Evolutionary conservation across 1,140 invertebrate genomes (phyloP).

Genomic region (Holcopasites calliopsidis): DNA sequence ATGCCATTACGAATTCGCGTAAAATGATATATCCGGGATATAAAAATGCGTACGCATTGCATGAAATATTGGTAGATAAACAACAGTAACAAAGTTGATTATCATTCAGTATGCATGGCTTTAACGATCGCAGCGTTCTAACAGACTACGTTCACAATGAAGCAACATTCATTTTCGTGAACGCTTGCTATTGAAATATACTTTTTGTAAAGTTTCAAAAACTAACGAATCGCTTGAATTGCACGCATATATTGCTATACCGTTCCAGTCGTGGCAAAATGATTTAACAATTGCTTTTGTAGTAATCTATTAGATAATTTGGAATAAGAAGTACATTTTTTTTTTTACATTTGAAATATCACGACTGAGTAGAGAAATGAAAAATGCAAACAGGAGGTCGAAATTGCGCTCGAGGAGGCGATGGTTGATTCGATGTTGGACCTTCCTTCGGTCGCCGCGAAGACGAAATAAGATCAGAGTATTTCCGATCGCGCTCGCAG

Average conservation of each 20-base stretch:
- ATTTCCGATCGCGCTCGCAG: slow-evolving; percentile 58
- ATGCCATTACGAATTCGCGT: not conserved
- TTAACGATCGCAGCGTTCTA: slow-evolving; percentile 4
- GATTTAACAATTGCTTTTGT: not conserved
- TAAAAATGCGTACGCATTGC: not conserved
- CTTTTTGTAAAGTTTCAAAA: not conserved
- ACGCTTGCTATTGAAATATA: not conserved
- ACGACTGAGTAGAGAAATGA: slow-evolving; percentile 48
- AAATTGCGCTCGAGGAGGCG: slow-evolving; percentile 54
- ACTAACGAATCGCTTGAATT: not conserved
- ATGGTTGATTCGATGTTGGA: slow-evolving; percentile 65
- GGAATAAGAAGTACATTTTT: too few relatives aligned
- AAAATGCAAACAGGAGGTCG: slow-evolving; percentile 66
- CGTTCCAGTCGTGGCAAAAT: not conserved
- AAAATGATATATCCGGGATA: not conserved
- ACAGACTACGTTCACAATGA: not conserved
- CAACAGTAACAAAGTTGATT: not conserved
- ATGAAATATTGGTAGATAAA: slow-evolving; percentile 21
- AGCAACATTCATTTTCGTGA: not conserved
- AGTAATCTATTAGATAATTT: too few relatives aligned
- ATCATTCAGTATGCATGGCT: slow-evolving; percentile 34
- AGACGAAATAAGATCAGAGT: slow-evolving; percentile 66
- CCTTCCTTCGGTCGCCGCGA: slow-evolving; percentile 55
- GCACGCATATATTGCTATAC: not conserved
- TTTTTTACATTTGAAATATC: slow-evolving; percentile 9